A percentile compares a stretch with the other conserved stretches of the same genome.
Conservation (phyloP, 2,888 invertebrate genomes). For the Tillus elongatus region DNA sequence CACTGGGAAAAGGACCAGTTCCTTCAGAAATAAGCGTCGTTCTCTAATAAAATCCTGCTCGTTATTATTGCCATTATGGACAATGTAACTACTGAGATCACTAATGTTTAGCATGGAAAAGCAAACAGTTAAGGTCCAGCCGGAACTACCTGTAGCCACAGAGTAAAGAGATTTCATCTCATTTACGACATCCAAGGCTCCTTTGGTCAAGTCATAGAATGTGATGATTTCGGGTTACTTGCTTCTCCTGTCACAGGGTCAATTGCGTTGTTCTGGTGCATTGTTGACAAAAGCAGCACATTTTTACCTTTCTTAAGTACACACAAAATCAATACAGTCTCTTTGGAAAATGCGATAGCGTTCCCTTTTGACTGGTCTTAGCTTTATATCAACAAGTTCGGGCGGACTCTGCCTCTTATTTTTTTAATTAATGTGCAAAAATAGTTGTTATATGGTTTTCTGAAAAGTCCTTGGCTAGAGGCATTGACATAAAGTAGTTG, state of each 20-base stretch:
- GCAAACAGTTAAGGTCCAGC: conserved; percentile 3
- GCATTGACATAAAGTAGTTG: conserved; percentile 7
- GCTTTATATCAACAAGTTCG: not conserved
- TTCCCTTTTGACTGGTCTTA: conserved; percentile 2
- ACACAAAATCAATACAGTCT: not conserved
- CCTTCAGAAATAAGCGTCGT: conserved; percentile 6
- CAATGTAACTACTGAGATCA: conserved; percentile 1
- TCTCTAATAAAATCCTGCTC: not conserved
- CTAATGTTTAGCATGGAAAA: conserved; percentile 5
- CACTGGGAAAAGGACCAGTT: not conserved
- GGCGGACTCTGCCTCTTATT: conserved; percentile 4
- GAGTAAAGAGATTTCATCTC: conserved; percentile 5
- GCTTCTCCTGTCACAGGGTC: not conserved
- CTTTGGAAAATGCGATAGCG: not conserved
- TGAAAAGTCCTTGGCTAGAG: conserved; percentile 5
- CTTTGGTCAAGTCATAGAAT: conserved; percentile 4
- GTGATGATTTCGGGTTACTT: conserved; percentile 2
- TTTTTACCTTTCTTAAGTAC: conserved; percentile 6
- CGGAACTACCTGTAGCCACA: not conserved
- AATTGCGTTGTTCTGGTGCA: conserved; percentile 3
- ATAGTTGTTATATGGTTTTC: not conserved
- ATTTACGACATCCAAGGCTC: not conserved
- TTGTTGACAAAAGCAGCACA: conserved; percentile 4
- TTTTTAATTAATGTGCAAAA: not conserved
- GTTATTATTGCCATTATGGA: conserved; percentile 1